Percentiles rank a stretch among this genome's conserved stretches.
Conservation (phyloP, 2,888 invertebrate species). For the Acanthacorydalis orientalis region DNA sequence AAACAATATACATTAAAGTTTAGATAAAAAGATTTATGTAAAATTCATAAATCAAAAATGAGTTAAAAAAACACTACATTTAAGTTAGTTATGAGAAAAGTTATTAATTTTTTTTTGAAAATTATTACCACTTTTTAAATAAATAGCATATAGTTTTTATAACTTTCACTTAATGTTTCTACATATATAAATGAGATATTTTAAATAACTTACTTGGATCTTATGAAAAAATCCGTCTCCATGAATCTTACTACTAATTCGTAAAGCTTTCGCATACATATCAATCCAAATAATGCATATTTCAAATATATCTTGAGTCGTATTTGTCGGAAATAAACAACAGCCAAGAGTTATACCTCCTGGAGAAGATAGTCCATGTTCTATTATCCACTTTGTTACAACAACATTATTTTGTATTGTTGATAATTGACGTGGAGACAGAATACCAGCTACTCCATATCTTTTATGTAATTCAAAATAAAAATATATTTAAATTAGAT, state of each 20-base stretch:
- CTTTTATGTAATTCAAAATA: neutral
- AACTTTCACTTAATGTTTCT: no score
- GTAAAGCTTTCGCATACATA: constrained; percentile 34
- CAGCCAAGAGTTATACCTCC: constrained; percentile 43
- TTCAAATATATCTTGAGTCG: constrained; percentile 31
- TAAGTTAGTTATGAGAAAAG: no score
- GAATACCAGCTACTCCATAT: neutral
- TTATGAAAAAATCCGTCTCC: constrained; percentile 32
- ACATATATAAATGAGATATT: no score
- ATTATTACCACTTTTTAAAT: no score
- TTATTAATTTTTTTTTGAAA: no score
- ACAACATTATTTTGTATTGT: constrained; percentile 4
- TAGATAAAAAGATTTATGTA: no score
- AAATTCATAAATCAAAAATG: no score
- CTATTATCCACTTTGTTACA: constrained; percentile 11
- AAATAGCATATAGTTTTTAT: no score
- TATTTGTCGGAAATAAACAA: constrained; percentile 31
- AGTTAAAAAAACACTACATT: no score
- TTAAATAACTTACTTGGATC: no score
- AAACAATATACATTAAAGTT: no score
- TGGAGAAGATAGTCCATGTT: constrained; percentile 34
- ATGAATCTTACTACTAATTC: constrained; percentile 32
- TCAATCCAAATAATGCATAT: constrained; percentile 38
- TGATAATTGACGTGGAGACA: neutral
- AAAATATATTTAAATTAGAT: no score